These are phyloP conservation scores for Petroica traversi DNA, from an alignment of 2,113 vertebrate genomes.

Conservation along the genomic window DNA sequence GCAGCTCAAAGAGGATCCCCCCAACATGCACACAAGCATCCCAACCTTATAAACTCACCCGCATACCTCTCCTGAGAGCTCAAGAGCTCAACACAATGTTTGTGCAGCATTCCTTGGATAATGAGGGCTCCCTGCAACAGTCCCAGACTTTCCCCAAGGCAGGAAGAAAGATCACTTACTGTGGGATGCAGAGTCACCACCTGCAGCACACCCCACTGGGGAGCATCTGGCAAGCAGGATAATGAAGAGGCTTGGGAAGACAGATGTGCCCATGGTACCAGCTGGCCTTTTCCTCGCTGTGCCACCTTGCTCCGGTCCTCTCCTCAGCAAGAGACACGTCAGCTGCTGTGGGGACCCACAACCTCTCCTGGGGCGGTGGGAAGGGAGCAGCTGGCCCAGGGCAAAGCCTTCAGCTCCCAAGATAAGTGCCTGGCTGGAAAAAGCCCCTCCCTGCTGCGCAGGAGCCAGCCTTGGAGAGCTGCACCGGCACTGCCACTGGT, in stretches of 20 bases:
- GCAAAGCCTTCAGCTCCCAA: constrained; percentile 3
- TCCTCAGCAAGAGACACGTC: not conserved
- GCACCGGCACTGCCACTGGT: fast-evolving
- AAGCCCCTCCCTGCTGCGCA: not conserved
- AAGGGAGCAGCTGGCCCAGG: constrained; percentile 63
- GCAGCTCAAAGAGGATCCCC: not conserved
- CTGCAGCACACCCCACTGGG: not conserved
- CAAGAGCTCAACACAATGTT: not conserved
- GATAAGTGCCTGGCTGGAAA: constrained; percentile 23
- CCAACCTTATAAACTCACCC: not conserved
- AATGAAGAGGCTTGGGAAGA: not conserved
- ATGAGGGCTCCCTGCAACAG: not conserved
- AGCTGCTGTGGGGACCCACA: not conserved
- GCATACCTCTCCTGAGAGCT: not conserved
- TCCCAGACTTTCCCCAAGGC: not conserved
- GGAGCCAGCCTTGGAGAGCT: not conserved
- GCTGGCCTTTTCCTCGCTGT: not conserved
- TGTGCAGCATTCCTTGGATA: not conserved
- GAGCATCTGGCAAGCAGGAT: not conserved
- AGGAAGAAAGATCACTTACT: constrained; percentile 54
- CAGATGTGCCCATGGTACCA: not conserved
- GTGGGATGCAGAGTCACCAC: not conserved
- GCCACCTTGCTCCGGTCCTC: not conserved
- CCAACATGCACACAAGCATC: not conserved
- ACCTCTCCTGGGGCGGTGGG: constrained; percentile 2